A percentile compares a stretch with the other conserved stretches of the same genome.
phyloP scores from a whole-genome alignment of 2,888 invertebrate genomes.

The Pachliopta kotzebuea region DNA sequence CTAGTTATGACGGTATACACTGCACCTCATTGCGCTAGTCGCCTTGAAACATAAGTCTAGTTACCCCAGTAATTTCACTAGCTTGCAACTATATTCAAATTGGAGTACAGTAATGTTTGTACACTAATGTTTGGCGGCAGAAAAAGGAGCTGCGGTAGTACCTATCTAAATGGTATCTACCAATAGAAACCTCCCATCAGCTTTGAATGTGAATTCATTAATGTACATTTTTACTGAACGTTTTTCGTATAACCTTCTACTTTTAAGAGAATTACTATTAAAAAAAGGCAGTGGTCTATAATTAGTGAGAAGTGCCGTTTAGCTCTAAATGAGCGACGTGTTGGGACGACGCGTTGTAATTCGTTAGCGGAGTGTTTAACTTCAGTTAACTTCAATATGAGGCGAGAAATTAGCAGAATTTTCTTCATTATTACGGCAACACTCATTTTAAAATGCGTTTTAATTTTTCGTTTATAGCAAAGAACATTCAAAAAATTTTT shows the following conservation, averaged over 20 bases:
- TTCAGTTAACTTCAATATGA: neutral
- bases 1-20: too few species aligned
- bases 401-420: constrained; percentile 1
- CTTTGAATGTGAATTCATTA: too few species aligned
- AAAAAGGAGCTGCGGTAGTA: too few species aligned
- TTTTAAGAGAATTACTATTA: constrained; percentile 1
- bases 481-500: too few species aligned
- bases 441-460: neutral
- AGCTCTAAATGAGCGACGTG: constrained; percentile 2
- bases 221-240: neutral
- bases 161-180: too few species aligned
- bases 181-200: too few species aligned
- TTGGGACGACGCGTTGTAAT: constrained; percentile 2
- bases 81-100: too few species aligned
- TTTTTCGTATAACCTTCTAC: neutral
- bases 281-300: neutral
- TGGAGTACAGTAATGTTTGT: too few species aligned
- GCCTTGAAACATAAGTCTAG: too few species aligned
- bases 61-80: too few species aligned
- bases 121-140: too few species aligned
- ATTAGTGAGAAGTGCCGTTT: constrained; percentile 2
- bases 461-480: neutral
- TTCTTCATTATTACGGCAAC: constrained; percentile 2
- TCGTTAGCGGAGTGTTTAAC: constrained; percentile 5
- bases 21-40: too few species aligned